phyloP scores from a whole-genome alignment of 2,888 invertebrate genomes.

The Piscicola geometra region DNA sequence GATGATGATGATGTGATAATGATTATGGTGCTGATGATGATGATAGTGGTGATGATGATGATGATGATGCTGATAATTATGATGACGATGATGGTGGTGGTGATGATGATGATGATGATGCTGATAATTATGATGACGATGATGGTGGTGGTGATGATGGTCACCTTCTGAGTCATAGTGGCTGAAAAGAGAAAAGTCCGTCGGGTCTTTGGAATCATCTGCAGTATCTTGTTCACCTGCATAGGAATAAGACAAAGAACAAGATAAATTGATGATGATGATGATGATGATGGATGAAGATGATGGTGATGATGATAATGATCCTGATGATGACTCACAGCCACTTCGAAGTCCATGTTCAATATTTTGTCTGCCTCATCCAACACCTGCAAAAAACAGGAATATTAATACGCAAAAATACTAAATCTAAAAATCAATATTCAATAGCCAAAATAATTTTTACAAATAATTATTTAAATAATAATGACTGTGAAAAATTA shows the following conservation, averaged over 20 bases:
- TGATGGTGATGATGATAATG: neutral
- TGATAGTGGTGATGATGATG: too few relatives aligned
- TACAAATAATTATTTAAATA: neutral
- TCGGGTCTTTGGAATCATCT: slow-evolving; percentile 83
- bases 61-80: too few relatives aligned
- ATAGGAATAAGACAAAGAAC: neutral
- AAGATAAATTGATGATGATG: neutral
- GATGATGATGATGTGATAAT: neutral
- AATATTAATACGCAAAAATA: neutral
- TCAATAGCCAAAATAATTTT: neutral
- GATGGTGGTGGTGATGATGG: too few relatives aligned
- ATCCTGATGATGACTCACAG: slow-evolving; percentile 60
- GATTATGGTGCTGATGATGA: neutral
- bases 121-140: too few relatives aligned
- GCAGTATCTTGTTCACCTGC: slow-evolving; percentile 87
- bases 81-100: too few relatives aligned
- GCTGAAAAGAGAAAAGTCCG: slow-evolving; percentile 92
- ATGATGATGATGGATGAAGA: neutral
- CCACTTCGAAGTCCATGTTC: slow-evolving; percentile 97
- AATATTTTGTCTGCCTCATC: slow-evolving; percentile 98
- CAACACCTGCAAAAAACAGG: slow-evolving; percentile 62
- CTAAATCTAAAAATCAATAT: neutral
- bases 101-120: neutral
- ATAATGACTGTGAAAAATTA: neutral
- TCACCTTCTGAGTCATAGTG: slow-evolving; percentile 81